A percentile compares a stretch with the other conserved stretches of the same genome.
Evolutionary conservation across 1,140 invertebrate species (phyloP).

Genomic region (Drosophila ercepeae): DNA sequence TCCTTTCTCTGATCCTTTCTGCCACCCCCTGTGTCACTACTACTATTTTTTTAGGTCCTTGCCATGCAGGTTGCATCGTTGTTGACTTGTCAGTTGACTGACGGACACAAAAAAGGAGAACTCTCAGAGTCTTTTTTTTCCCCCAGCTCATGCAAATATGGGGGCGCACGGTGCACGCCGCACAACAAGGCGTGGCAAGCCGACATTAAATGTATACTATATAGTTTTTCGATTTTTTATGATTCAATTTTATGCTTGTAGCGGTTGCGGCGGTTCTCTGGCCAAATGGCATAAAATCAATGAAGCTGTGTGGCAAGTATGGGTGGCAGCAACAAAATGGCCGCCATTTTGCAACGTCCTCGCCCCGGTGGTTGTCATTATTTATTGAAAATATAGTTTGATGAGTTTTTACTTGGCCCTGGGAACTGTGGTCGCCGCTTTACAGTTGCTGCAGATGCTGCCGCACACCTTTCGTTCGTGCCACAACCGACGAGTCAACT

Average conservation of each 20-base stretch:
- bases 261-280: constrained; percentile 34
- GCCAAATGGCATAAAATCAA: constrained; percentile 73
- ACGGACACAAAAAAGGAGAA: constrained; percentile 29
- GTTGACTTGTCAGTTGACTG: constrained; percentile 66
- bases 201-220: constrained; percentile 25
- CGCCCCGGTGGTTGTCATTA: constrained; percentile 59
- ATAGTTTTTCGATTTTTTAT: constrained; percentile 57
- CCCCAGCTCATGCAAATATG: constrained; percentile 55
- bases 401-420: constrained; percentile 73
- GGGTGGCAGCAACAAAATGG: constrained; percentile 47
- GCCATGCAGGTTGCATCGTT: constrained; percentile 60
- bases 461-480: constrained; percentile 8
- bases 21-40: neutral
- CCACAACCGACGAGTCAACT: neutral
- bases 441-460: constrained; percentile 19
- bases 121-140: constrained; percentile 18
- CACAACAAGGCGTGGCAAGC: constrained; percentile 45
- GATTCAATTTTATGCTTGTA: constrained; percentile 65
- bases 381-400: constrained; percentile 82
- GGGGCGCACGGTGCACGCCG: constrained; percentile 37
- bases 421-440: constrained; percentile 12
- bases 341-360: constrained; percentile 23
- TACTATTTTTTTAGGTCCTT: constrained; percentile 28
- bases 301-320: constrained; percentile 56
- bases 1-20: constrained; percentile 9